A percentile compares a stretch with the other conserved stretches of the same genome.
Evolutionary conservation across 2,113 vertebrate species (phyloP).

Genomic region (Turnix velox): DNA sequence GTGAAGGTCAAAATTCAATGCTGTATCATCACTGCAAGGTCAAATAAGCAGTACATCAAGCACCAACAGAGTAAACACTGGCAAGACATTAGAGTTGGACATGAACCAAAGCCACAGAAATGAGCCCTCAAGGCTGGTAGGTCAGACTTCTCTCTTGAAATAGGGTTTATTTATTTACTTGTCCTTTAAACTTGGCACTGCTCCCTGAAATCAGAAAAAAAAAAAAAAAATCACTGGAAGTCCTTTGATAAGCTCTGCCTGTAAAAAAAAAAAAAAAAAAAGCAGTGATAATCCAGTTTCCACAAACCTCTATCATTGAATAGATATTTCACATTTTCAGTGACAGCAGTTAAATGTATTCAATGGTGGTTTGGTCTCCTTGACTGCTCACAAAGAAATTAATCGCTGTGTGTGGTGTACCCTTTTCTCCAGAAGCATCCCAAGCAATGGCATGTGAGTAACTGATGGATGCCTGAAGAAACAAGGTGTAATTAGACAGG

Average conservation of each 20-base stretch:
- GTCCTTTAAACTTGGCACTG: neutral
- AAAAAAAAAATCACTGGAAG: neutral
- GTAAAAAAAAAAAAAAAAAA: neutral
- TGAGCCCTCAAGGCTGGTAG: neutral
- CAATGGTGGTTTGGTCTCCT: neutral
- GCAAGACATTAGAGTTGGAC: neutral
- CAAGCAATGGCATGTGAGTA: fast-evolving
- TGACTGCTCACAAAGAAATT: neutral
- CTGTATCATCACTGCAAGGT: neutral
- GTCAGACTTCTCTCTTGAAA: neutral
- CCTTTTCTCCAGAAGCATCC: neutral
- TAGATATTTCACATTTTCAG: neutral
- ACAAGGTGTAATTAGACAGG: neutral
- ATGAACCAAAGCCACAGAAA: neutral
- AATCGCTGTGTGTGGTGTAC: neutral
- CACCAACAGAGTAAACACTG: neutral
- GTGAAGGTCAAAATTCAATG: neutral
- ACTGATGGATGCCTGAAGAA: neutral
- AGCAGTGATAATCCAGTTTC: neutral
- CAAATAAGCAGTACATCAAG: neutral
- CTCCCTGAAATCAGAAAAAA: neutral
- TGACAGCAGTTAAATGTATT: neutral
- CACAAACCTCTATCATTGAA: neutral
- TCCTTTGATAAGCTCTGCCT: neutral
- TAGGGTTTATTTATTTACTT: neutral